phyloP scores from a whole-genome alignment of 2,797 vertebrate genomes.

The Microctenopoma lineatum region DNA sequence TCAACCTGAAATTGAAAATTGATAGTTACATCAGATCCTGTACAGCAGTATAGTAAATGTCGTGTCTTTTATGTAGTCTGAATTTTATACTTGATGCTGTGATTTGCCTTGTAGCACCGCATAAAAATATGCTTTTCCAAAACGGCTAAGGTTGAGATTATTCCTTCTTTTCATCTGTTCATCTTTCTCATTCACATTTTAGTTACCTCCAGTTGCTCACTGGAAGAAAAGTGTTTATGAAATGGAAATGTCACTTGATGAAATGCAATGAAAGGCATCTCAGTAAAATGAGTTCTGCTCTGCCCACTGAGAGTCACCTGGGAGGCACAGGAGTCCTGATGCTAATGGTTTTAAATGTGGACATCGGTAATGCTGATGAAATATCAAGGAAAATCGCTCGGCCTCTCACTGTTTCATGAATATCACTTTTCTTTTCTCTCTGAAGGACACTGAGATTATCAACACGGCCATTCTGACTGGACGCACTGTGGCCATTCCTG shows the following conservation, averaged over 20 bases:
- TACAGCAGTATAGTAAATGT: conserved; percentile 21
- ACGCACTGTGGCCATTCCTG: conserved; percentile 94
- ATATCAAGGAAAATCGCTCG: conserved; percentile 32
- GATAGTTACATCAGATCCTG: conserved; percentile 9
- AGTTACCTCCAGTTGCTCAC: conserved; percentile 17
- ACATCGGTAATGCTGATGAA: conserved; percentile 50
- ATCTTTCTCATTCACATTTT: conserved; percentile 20
- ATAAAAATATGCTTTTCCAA: conserved; percentile 1
- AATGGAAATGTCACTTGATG: conserved; percentile 64
- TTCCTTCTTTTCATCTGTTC: conserved; percentile 25
- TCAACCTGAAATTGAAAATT: conserved; percentile 8
- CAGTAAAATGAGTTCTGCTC: conserved; percentile 29
- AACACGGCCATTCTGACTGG: conserved; percentile 97
- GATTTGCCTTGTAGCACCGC: neutral
- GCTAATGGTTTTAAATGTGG: conserved; percentile 42
- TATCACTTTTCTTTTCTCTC: neutral
- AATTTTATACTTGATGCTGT: conserved; percentile 10
- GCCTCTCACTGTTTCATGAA: conserved; percentile 38
- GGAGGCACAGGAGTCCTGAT: conserved; percentile 5
- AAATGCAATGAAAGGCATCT: conserved; percentile 55
- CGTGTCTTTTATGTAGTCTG: conserved; percentile 26
- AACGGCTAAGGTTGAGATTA: conserved; percentile 22
- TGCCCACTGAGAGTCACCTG: conserved; percentile 30
- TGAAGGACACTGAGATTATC: conserved; percentile 97
- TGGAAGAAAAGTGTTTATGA: conserved; percentile 8